Conservation (phyloP, 1,140 invertebrate genomes). For the Drosophila parvula region DNA sequence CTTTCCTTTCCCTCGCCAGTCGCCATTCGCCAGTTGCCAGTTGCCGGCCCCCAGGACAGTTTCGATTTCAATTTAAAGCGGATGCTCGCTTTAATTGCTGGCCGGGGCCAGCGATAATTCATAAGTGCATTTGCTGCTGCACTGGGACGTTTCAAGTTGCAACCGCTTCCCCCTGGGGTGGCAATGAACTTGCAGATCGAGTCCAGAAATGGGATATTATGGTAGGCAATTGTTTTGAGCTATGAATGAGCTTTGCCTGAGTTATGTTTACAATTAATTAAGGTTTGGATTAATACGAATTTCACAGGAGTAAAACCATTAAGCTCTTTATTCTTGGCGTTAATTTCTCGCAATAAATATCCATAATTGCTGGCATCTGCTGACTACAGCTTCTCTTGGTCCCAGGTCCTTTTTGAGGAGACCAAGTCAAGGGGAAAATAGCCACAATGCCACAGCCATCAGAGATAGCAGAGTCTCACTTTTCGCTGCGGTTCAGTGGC, state of each 20-base stretch:
- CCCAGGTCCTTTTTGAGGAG: not conserved
- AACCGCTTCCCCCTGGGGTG: conserved; percentile 28
- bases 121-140: conserved; percentile 48
- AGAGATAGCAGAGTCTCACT: conserved; percentile 12
- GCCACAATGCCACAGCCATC: conserved; percentile 14
- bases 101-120: conserved; percentile 57
- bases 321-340: not conserved
- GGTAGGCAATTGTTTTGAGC: not conserved
- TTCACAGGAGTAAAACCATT: not conserved
- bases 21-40: not conserved
- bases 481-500: conserved; percentile 59
- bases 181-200: conserved; percentile 66
- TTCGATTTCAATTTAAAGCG: conserved; percentile 78
- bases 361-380: not conserved
- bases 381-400: not conserved
- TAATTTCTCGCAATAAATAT: not conserved
- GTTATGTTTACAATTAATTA: conserved; percentile 1
- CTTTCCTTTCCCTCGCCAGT: not conserved
- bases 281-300: not conserved
- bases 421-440: conserved; percentile 27
- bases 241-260: conserved; percentile 6
- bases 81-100: conserved; percentile 72
- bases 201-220: conserved; percentile 18
- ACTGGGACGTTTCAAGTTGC: conserved; percentile 52
- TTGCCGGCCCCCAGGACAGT: conserved; percentile 34